Base-by-base conservation (phyloP, 37 sponge, comb jelly and placozoan species). In the Theonella swinhoei region DNA sequence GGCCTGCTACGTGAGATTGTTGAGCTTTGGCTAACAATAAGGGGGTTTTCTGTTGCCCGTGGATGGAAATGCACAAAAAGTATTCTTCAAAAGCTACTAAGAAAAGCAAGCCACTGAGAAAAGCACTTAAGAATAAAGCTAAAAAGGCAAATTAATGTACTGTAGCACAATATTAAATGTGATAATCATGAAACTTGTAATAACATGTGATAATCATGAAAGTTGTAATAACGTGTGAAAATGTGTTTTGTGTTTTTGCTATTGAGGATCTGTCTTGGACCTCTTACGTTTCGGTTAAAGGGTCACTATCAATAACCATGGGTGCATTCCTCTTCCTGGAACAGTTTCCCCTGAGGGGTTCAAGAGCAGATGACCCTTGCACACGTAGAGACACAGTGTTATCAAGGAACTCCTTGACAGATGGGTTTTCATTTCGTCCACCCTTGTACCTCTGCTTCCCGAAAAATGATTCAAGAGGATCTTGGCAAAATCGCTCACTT, bases 1-100 rank as follows among this genome's bases (percentile, higher is more conserved):
- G 72, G 31, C 24, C 59, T 75, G n/a, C 41, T 75, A 65, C n/a
- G 66, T 34, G 66, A 78, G 30, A 75, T 75, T 7, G 60, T 75
- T 41, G 60, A 75, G 42, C 42, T 75, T 25, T 75, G 77, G 77
- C 24, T 75, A 25, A 25, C 77, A 47, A 75, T 75, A 39, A 75
- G 77, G 41, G 77, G 77, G 41, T 7, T 31, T 75, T 75, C 60
- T 25, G 25, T 54, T 25, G 58, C 77, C 25, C 25, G 77, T 47
- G 47, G 59, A 23, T 75, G n/a, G 47, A 75, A 32, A 26, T 33
- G 24, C 1, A 75, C 30, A 75, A 75, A 58, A n/a, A 75, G 29
- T 75, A 26, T 31, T n/a, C n/a, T n/a, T 22, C 31, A 63, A 61
- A 78, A 36, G 24, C 29, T 22, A 75, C 77, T 26, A 75, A 43